Conservation (phyloP, 2,888 invertebrate genomes). For the Plebejus argus region DNA sequence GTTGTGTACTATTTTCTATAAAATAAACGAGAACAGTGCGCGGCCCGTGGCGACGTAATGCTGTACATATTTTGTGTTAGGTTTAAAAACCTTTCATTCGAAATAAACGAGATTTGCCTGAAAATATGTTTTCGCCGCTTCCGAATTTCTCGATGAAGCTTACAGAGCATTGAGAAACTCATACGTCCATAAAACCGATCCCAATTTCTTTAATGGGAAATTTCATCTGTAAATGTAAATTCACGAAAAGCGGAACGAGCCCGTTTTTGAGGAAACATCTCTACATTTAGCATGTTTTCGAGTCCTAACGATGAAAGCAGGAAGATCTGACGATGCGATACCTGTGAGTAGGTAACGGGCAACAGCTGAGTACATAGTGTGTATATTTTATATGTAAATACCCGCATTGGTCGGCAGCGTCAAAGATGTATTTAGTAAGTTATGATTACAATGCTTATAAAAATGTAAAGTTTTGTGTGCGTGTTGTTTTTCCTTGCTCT, state of each 20-base stretch:
- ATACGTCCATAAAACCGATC: slow-evolving; percentile 37
- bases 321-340: slow-evolving; percentile 72
- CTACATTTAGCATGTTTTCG: slow-evolving; percentile 68
- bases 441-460: neutral
- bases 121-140: neutral
- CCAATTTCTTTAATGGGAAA: slow-evolving; percentile 76
- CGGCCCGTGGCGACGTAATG: neutral
- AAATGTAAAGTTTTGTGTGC: neutral
- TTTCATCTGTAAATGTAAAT: slow-evolving; percentile 61
- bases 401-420: neutral
- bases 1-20: slow-evolving; percentile 10
- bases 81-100: neutral
- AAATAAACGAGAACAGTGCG: slow-evolving; percentile 6
- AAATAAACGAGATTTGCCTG: neutral
- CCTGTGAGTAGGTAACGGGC: slow-evolving; percentile 42
- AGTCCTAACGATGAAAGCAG: slow-evolving; percentile 68
- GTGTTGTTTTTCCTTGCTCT: neutral
- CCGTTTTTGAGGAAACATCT: slow-evolving; percentile 61
- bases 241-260: slow-evolving; percentile 67
- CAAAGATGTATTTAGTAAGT: neutral
- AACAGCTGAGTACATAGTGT: slow-evolving; percentile 1
- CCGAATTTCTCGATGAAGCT: neutral
- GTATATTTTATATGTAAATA: neutral
- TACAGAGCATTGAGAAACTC: neutral
- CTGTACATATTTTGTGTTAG: neutral